These are phyloP conservation scores for Equus quagga DNA, from an alignment of 2,113 vertebrate genomes.

Conservation along the genomic window DNA sequence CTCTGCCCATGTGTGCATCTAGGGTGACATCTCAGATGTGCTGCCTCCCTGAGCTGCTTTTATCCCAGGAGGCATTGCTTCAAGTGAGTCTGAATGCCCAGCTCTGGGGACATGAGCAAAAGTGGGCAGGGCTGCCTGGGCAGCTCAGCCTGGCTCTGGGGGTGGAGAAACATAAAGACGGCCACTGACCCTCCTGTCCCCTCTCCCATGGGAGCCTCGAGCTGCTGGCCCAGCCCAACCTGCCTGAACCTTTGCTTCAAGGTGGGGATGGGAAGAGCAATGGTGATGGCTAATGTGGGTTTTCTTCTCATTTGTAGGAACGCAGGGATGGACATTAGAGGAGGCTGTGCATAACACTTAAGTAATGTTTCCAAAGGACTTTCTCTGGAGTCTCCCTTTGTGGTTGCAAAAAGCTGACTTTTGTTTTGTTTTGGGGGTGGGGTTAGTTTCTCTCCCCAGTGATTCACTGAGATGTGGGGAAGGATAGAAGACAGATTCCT, in stretches of 20 bases:
- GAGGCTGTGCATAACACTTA: background rate
- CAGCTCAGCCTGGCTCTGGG: fast-evolving
- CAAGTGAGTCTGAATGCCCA: background rate
- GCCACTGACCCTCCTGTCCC: too few relatives aligned
- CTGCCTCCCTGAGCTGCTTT: background rate
- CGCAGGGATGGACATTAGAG: too few relatives aligned
- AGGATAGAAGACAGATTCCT: background rate
- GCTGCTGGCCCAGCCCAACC: background rate
- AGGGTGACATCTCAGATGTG: background rate
- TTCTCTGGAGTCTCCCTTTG: background rate
- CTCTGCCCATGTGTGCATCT: background rate
- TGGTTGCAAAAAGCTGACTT: background rate
- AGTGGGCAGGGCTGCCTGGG: too few relatives aligned
- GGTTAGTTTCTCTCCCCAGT: background rate
- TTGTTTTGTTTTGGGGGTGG: background rate
- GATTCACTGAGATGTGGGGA: background rate
- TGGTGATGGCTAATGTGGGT: background rate
- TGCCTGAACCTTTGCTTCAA: background rate
- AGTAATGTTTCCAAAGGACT: background rate
- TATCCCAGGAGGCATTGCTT: background rate
- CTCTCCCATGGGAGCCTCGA: background rate
- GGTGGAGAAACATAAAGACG: too few relatives aligned
- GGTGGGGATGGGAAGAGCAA: background rate
- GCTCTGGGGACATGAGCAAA: background rate
- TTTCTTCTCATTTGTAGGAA: background rate